A percentile compares a stretch with the other conserved stretches of the same genome.
Conservation (phyloP, 2,888 invertebrate species). For the Oscheius myriophilus region DNA sequence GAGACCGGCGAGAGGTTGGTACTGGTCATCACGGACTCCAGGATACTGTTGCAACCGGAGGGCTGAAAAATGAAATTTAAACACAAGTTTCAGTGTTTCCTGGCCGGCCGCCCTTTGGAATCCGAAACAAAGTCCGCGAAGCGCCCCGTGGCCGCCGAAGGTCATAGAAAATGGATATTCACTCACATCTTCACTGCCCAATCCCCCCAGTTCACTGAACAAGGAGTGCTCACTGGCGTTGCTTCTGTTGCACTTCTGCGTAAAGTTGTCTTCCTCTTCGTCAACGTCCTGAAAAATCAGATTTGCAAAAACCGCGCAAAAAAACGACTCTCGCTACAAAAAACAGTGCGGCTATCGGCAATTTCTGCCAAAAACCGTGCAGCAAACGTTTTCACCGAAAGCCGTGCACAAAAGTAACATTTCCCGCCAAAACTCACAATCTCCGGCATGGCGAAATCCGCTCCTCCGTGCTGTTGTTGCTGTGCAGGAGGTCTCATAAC, state of each 20-base stretch:
- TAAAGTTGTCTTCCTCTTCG: conserved; percentile 37
- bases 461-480: neutral
- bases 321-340: no score
- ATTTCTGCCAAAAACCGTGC: no score
- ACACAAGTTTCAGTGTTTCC: no score
- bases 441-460: neutral
- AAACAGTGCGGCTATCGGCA: no score
- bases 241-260: conserved; percentile 24
- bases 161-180: no score
- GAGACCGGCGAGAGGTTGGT: conserved; percentile 58
- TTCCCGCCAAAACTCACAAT: neutral
- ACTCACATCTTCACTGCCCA: no score
- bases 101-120: no score
- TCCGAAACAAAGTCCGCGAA: neutral
- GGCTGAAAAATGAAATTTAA: neutral
- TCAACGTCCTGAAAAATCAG: conserved; percentile 27
- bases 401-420: neutral
- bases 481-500: neutral
- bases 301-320: neutral
- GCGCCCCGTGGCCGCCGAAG: neutral
- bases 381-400: no score
- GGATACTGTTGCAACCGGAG: conserved; percentile 46
- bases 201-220: conserved; percentile 16
- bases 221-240: conserved; percentile 22
- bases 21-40: conserved; percentile 53